phyloP scores from a whole-genome alignment of 2,888 invertebrate species.

The Odontothrips loti region DNA sequence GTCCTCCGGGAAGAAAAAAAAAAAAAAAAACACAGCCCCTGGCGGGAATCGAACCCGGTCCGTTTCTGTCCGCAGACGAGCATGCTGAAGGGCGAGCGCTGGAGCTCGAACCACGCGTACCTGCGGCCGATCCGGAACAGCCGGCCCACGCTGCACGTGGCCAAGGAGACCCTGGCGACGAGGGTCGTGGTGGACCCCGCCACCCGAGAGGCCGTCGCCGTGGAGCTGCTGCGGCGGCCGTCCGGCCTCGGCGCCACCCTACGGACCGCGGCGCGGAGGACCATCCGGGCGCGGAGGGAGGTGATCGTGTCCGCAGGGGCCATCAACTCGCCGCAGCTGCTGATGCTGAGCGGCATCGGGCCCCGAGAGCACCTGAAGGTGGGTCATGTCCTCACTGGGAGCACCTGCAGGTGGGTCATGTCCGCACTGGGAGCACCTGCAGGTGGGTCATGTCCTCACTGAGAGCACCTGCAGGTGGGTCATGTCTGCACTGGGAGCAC shows the following conservation, averaged over 20 bases:
- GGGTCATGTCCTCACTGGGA: slow-evolving; percentile 23
- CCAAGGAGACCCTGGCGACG: slow-evolving; percentile 40
- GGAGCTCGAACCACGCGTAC: slow-evolving; percentile 44
- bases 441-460: slow-evolving; percentile 12
- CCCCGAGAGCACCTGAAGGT: slow-evolving; percentile 56
- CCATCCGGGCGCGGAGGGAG: slow-evolving; percentile 58
- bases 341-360: slow-evolving; percentile 81
- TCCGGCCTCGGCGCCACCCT: not conserved
- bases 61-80: slow-evolving; percentile 38
- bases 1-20: no score
- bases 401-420: slow-evolving; percentile 37
- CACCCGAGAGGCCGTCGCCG: slow-evolving; percentile 1
- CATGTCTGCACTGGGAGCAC: slow-evolving; percentile 45
- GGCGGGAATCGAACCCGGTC: not conserved
- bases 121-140: slow-evolving; percentile 40
- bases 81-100: slow-evolving; percentile 36
- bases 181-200: slow-evolving; percentile 35
- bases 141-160: slow-evolving; percentile 43
- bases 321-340: slow-evolving; percentile 66
- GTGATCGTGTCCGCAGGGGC: slow-evolving; percentile 81
- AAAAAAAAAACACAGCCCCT: no score
- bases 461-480: slow-evolving; percentile 38
- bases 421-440: slow-evolving; percentile 50
- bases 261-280: not conserved
- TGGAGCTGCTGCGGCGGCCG: slow-evolving; percentile 14